Conservation (phyloP, 2,797 vertebrate genomes). For the Pteropus rufus region DNA sequence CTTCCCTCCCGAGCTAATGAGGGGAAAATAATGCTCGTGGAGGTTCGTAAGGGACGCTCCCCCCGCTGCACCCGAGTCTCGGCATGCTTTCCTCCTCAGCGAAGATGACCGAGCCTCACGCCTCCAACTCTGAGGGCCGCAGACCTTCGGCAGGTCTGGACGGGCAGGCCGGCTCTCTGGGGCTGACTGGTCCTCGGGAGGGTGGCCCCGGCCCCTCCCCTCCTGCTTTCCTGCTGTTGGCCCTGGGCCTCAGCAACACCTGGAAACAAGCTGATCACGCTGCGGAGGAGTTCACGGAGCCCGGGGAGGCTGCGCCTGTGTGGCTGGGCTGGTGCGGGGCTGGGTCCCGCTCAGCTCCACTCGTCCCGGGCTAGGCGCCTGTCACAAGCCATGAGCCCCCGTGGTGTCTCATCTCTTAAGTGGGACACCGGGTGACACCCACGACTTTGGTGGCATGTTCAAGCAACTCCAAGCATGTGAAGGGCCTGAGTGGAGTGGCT, state of each 20-base stretch:
- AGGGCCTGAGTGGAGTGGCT: accelerated
- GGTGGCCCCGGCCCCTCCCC: accelerated
- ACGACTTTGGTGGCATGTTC: not conserved
- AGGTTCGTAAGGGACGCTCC: no score
- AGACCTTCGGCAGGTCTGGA: accelerated
- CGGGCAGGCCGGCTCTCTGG: no score
- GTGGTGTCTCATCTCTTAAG: not conserved
- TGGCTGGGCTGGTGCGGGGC: no score
- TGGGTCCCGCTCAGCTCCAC: accelerated
- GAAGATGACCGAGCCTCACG: accelerated
- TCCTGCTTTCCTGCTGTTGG: no score
- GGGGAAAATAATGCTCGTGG: not conserved
- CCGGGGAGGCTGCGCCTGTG: accelerated
- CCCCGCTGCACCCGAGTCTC: accelerated
- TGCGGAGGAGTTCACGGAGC: no score
- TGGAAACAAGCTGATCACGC: no score
- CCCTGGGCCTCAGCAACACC: no score
- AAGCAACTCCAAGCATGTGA: no score
- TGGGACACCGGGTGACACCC: accelerated
- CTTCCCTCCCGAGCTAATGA: not conserved
- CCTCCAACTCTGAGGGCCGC: not conserved
- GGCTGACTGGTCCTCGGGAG: no score
- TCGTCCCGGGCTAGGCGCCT: accelerated
- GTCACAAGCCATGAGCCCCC: not conserved
- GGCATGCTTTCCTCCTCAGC: no score